Percentiles rank a stretch among this genome's conserved stretches.
Evolutionary conservation across 2,113 vertebrate species (phyloP).

Genomic region (Myotis lucifugus): DNA sequence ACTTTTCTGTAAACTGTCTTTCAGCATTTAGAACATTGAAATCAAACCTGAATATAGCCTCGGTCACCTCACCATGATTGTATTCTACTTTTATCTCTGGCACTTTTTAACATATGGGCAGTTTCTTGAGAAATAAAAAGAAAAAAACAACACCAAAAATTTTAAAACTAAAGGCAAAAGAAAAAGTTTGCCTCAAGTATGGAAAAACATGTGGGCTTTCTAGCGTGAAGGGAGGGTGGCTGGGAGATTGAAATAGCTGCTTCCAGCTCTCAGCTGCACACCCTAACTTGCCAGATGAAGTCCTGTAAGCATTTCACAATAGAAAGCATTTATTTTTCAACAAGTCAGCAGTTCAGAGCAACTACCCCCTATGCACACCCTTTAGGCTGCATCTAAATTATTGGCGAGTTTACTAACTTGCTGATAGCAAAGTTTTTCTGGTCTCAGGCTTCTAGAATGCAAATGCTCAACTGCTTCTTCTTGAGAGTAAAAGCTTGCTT

Average conservation of each 20-base stretch:
- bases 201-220: neutral
- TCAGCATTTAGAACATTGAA: neutral
- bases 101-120: neutral
- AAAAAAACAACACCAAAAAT: neutral
- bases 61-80: neutral
- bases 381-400: slow-evolving; percentile 46
- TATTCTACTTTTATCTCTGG: slow-evolving; percentile 21
- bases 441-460: neutral
- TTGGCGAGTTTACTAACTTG: slow-evolving; percentile 35
- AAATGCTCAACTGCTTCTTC: neutral
- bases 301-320: neutral
- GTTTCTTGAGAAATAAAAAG: neutral
- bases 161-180: neutral
- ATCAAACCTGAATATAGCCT: neutral
- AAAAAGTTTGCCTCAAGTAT: neutral
- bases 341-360: slow-evolving; percentile 54
- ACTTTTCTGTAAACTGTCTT: neutral
- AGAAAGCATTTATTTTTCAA: slow-evolving; percentile 53
- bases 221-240: neutral
- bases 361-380: neutral
- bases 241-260: neutral
- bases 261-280: neutral
- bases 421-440: slow-evolving; percentile 41
- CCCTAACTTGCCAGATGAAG: neutral
- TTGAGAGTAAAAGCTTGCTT: neutral